These are phyloP conservation scores for Lasioglossum figueresi DNA, from an alignment of 2,888 invertebrate species.

Conservation along the genomic window DNA sequence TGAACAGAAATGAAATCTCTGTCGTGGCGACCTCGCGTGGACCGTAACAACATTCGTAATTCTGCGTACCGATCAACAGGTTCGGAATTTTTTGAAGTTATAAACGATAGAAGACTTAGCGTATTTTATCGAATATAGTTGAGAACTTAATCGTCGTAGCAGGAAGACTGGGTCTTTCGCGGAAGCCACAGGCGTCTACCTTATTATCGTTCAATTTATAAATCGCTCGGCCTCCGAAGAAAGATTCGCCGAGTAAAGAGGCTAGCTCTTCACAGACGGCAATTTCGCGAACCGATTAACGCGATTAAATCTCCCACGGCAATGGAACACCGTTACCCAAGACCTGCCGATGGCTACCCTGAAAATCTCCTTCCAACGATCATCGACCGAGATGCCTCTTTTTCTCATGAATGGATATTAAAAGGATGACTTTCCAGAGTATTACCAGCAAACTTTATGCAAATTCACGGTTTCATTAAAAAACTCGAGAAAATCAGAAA, in stretches of 20 bases:
- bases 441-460: neutral
- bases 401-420: neutral
- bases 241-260: constrained; percentile 13
- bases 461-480: neutral
- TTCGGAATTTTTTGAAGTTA: neutral
- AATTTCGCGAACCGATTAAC: constrained; percentile 45
- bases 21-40: neutral
- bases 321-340: constrained; percentile 19
- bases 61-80: neutral
- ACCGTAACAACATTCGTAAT: neutral
- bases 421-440: neutral
- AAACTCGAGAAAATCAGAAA: neutral
- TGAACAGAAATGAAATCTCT: neutral
- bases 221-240: constrained; percentile 13
- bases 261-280: constrained; percentile 16
- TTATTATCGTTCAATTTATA: constrained; percentile 38
- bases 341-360: neutral
- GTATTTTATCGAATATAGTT: neutral
- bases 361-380: neutral
- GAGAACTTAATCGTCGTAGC: neutral
- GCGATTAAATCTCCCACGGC: constrained; percentile 35
- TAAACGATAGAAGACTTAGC: neutral
- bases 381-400: neutral
- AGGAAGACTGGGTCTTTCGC: neutral
- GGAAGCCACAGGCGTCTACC: constrained; percentile 10